phyloP scores from a whole-genome alignment of 2,113 vertebrate genomes.

The Ceyx margarethae region DNA sequence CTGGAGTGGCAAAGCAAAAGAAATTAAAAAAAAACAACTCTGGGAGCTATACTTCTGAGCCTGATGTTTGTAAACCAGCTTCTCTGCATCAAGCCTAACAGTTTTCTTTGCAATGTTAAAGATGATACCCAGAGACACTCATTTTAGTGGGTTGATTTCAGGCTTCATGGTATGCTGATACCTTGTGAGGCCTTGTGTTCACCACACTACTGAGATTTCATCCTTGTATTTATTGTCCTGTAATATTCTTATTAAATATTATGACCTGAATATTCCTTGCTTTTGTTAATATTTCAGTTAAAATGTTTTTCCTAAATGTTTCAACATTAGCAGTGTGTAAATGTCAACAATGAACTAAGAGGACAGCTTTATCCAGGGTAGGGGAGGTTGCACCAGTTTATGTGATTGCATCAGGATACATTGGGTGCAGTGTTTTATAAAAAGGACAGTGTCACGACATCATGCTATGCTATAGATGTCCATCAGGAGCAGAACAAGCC shows the following conservation, averaged over 20 bases:
- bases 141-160: background rate
- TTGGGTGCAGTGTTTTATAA: background rate
- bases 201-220: background rate
- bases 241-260: background rate
- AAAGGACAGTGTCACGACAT: background rate
- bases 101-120: background rate
- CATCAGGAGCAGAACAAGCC: background rate
- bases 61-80: background rate
- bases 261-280: background rate
- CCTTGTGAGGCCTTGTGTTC: background rate
- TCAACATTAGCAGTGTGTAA: background rate
- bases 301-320: background rate
- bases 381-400: background rate
- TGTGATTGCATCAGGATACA: background rate
- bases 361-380: background rate
- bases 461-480: background rate
- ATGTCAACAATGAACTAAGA: background rate
- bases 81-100: background rate
- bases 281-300: background rate
- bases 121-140: background rate
- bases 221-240: background rate
- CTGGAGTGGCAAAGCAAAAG: background rate
- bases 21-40: background rate
- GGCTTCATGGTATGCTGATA: background rate
- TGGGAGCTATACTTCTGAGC: background rate